phyloP scores from a whole-genome alignment of 2,113 vertebrate genomes.

The Scomber colias region DNA sequence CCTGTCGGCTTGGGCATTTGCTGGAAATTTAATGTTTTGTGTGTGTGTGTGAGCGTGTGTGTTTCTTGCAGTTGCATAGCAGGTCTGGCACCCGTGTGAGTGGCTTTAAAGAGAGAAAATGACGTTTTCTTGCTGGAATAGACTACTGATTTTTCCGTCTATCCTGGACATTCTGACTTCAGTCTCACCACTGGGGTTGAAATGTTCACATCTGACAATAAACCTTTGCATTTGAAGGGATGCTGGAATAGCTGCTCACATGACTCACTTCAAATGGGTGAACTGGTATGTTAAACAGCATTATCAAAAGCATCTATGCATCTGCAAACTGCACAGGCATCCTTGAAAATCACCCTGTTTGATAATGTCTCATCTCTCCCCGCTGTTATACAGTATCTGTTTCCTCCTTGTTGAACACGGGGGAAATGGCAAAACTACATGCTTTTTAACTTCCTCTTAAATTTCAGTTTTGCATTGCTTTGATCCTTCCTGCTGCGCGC shows the following conservation, averaged over 20 bases:
- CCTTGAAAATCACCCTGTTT: conserved; percentile 66
- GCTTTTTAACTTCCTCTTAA: conserved; percentile 77
- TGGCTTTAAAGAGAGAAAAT: conserved; percentile 44
- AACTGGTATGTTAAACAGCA: conserved; percentile 52
- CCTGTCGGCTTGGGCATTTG: conserved; percentile 18
- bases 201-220: conserved; percentile 43
- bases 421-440: conserved; percentile 75
- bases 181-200: conserved; percentile 42
- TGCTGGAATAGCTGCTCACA: conserved; percentile 26
- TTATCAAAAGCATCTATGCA: conserved; percentile 63
- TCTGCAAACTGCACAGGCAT: conserved; percentile 51
- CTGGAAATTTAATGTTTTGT: conserved; percentile 34
- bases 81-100: conserved; percentile 32
- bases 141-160: conserved; percentile 25
- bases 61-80: conserved; percentile 18
- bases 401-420: conserved; percentile 76
- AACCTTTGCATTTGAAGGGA: conserved; percentile 40
- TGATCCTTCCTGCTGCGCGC: conserved; percentile 72
- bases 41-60: neutral
- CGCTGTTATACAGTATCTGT: conserved; percentile 63
- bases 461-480: conserved; percentile 77
- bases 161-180: conserved; percentile 39
- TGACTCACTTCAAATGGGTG: conserved; percentile 25
- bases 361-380: conserved; percentile 70
- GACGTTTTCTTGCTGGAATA: conserved; percentile 25